Percentiles rank a stretch among this genome's conserved stretches.
Conservation (phyloP, 2,113 vertebrate species). For the Alouatta palliata region DNA sequence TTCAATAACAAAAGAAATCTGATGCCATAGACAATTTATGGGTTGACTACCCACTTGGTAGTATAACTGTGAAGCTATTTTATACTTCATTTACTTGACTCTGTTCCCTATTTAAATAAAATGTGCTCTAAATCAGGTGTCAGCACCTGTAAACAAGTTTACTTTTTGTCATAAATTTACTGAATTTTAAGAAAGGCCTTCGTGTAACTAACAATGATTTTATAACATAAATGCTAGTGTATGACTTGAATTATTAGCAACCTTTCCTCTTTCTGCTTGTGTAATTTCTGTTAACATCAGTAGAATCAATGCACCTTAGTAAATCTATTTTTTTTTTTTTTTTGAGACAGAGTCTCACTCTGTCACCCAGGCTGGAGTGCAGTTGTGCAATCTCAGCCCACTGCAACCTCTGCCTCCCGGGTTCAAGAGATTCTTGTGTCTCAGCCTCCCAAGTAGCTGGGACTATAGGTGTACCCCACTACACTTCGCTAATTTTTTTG, state of each 20-base stretch:
- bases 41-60: constrained; percentile 68
- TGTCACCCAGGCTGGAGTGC: too few species aligned
- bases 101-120: constrained; percentile 33
- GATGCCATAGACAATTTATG: constrained; percentile 66
- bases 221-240: neutral
- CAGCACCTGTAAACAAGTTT: neutral
- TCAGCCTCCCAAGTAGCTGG: too few species aligned
- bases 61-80: constrained; percentile 68
- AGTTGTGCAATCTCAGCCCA: too few species aligned
- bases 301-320: neutral
- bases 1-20: constrained; percentile 53
- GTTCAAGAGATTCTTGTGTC: too few species aligned
- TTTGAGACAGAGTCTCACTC: too few species aligned
- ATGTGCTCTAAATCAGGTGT: neutral
- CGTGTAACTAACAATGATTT: neutral
- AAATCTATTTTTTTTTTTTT: neutral
- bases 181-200: neutral
- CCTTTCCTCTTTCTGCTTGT: neutral
- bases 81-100: constrained; percentile 73
- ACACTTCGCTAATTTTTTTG: neutral
- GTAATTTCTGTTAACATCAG: neutral
- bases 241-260: neutral
- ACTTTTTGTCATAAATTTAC: constrained; percentile 23
- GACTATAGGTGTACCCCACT: too few species aligned
- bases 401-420: too few species aligned